Conservation (phyloP, 2,888 invertebrate genomes). For the Pedicia rivosa region DNA sequence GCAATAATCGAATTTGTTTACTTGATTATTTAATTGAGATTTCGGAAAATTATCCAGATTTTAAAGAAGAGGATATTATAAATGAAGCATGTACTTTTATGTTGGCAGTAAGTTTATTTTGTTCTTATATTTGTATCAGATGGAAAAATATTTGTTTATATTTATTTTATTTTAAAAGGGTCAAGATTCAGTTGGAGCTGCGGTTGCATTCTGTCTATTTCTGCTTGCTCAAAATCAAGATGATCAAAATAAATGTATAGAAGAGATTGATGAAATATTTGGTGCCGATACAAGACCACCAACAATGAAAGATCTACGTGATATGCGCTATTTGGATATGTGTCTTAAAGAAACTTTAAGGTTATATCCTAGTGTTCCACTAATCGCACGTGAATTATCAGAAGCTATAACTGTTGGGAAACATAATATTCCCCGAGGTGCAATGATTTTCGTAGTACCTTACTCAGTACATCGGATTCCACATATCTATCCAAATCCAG, state of each 20-base stretch:
- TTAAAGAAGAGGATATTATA: constrained; percentile 39
- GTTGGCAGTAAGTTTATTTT: constrained; percentile 32
- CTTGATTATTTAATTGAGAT: constrained; percentile 39
- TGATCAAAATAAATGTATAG: constrained; percentile 30
- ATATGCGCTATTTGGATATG: constrained; percentile 49
- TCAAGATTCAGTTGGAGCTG: constrained; percentile 43
- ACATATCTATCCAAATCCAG: constrained; percentile 38
- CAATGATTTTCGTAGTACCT: constrained; percentile 36
- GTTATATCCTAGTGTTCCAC: constrained; percentile 29
- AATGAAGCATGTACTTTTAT: constrained; percentile 45
- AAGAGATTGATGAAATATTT: constrained; percentile 34
- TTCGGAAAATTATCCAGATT: constrained; percentile 32
- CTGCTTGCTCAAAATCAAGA: constrained; percentile 36
- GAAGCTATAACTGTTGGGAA: constrained; percentile 30
- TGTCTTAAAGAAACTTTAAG: constrained; percentile 53
- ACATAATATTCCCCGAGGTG: constrained; percentile 35
- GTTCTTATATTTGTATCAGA: constrained; percentile 19
- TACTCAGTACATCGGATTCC: constrained; percentile 39
- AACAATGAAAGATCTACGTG: constrained; percentile 38
- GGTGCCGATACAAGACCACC: constrained; percentile 29
- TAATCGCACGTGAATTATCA: constrained; percentile 26
- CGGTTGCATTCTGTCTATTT: constrained; percentile 38
- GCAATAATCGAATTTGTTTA: constrained; percentile 31
- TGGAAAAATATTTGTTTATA: not conserved
- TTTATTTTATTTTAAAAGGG: constrained; percentile 25